phyloP scores from a whole-genome alignment of 2,888 invertebrate species.

The Kryphioiulus occultus region DNA sequence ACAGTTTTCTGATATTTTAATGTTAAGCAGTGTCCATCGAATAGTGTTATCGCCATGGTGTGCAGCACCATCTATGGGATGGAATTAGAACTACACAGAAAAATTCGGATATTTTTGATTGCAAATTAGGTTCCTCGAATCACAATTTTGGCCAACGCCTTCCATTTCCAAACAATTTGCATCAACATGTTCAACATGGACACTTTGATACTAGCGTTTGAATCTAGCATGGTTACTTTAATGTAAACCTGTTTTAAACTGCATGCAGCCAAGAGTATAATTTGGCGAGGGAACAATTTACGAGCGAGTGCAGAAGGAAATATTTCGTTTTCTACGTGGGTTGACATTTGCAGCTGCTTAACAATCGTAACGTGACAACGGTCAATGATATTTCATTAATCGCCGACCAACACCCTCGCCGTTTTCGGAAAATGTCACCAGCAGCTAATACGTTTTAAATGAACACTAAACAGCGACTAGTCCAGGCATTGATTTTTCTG shows the following conservation, averaged over 20 bases:
- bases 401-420: neutral
- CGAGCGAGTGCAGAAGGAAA: neutral
- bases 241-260: no score
- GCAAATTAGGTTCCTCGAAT: no score
- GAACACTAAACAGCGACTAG: neutral
- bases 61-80: no score
- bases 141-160: no score
- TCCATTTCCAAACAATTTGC: neutral
- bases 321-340: neutral
- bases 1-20: no score
- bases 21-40: no score
- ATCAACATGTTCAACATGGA: neutral
- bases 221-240: no score
- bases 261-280: neutral
- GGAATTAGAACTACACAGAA: no score
- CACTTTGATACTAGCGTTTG: neutral
- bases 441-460: neutral
- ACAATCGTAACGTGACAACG: neutral
- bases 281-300: neutral
- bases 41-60: no score
- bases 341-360: neutral
- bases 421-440: neutral
- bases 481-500: neutral
- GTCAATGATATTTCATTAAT: slow-evolving; percentile 39
- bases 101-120: no score